Evolutionary conservation across 2,888 invertebrate genomes (phyloP).

Genomic region (Cantharis rustica): DNA sequence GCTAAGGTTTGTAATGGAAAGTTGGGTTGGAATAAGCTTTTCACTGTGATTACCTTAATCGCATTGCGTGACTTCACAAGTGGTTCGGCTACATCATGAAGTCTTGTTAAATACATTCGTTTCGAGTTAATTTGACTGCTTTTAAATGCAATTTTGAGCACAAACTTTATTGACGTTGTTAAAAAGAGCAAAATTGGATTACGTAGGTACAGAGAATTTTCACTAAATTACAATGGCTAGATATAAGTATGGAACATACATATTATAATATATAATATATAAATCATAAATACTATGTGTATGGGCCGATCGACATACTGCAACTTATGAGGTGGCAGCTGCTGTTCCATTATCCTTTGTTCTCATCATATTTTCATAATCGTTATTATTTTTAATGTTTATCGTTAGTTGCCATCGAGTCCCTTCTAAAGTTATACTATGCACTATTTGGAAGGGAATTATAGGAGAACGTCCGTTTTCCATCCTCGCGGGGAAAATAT

Average conservation of each 20-base stretch:
- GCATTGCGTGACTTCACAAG: conserved; percentile 29
- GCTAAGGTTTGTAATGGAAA: not conserved
- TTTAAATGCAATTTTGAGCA: not conserved
- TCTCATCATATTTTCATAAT: not conserved
- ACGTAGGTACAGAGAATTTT: not conserved
- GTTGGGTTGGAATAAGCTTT: conserved; percentile 2
- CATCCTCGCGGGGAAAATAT: no score
- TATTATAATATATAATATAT: no score
- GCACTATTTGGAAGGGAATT: no score
- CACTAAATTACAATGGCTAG: not conserved
- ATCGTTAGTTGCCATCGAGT: not conserved
- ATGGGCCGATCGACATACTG: not conserved
- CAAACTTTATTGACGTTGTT: not conserved
- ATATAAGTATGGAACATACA: no score
- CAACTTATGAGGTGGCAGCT: not conserved
- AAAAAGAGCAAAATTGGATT: not conserved
- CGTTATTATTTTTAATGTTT: not conserved
- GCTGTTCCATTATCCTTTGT: not conserved
- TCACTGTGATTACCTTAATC: conserved; percentile 25
- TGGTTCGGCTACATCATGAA: conserved; percentile 24
- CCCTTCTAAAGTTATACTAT: no score
- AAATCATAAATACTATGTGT: no score
- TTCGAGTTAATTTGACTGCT: conserved; percentile 11
- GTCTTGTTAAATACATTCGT: conserved; percentile 23
- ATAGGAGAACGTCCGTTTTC: no score